Base-by-base conservation (phyloP, 2,888 invertebrate genomes). In the Mylabris sibirica region DNA sequence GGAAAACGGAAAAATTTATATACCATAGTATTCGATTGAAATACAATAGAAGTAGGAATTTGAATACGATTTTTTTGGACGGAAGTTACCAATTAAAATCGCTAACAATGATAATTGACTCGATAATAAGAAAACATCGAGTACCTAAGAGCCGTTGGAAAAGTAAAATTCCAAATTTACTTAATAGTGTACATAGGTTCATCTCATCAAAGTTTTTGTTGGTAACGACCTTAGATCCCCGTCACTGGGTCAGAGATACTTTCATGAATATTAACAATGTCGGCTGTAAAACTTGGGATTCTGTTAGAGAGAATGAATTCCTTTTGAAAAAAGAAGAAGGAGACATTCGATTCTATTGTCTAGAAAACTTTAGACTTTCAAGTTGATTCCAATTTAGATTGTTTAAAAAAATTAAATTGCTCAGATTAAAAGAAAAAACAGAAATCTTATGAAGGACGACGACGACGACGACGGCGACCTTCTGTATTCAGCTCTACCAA, bases 1-100 rank as follows among this genome's bases (percentile, higher is more conserved):
- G 73, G 74, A 73, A 72, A 74, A 70, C 67, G 69, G 72, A 69
- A 74, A 76, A 76, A 69, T 67, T 30, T 30, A 53, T n/a, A n/a
- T n/a, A n/a, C n/a, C n/a, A n/a, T n/a, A 11, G 3, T 44, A 44
- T n/a, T 44, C 44, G n/a, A 17, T 11, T 44, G 44, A 44, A 44
- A 44, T 44, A 44, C 5, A 20, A n/a, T 22, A 20, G 9, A 49
- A 20, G 49, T 8, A 49, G 49, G 20, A 49, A 49, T 49, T 49
- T 49, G 49, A 11, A 8, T 49, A 12, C 6, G 44, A 1, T 17
- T n/a, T 20, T 8, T 20, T 49, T 20, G 20, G 9, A 49, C 20
- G 9, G 20, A 20, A 49, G 20, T 49, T 11, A 49, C 20, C 20
- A 49, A 49, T 20, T 49, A 49, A 11, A 49, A 44, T 12, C 44